These are phyloP conservation scores for Paraplagusia blochii DNA, from an alignment of 2,113 vertebrate genomes.

Conservation along the genomic window DNA sequence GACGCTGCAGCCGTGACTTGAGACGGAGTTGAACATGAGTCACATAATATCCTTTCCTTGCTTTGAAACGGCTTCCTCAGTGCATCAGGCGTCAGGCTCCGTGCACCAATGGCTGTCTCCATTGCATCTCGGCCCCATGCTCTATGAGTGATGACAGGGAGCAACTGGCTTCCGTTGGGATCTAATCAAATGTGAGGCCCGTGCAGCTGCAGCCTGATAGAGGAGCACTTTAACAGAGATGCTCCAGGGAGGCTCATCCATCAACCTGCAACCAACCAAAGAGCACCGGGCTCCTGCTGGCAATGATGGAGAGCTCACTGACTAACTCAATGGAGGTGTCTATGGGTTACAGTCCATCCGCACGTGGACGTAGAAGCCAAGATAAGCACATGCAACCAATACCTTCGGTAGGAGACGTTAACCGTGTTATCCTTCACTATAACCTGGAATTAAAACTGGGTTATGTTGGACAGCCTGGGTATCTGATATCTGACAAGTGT, in stretches of 20 bases:
- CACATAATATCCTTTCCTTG: conserved; percentile 59
- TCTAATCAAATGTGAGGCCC: conserved; percentile 76
- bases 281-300: conserved; percentile 57
- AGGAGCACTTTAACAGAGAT: conserved; percentile 73
- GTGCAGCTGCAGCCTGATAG: conserved; percentile 65
- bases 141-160: conserved; percentile 69
- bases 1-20: conserved; percentile 49
- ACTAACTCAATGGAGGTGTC: conserved; percentile 55
- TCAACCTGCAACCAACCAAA: conserved; percentile 71
- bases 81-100: conserved; percentile 40
- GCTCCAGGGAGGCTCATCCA: conserved; percentile 73
- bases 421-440: conserved; percentile 36
- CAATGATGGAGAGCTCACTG: conserved; percentile 68
- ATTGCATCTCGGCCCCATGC: conserved; percentile 49
- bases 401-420: conserved; percentile 40
- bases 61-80: conserved; percentile 58
- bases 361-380: conserved; percentile 20
- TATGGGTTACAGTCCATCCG: conserved; percentile 19
- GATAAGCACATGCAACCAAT: conserved; percentile 34
- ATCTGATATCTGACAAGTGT: conserved; percentile 48
- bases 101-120: conserved; percentile 49
- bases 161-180: conserved; percentile 71
- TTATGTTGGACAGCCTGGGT: conserved; percentile 39
- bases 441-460: conserved; percentile 45
- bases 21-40: conserved; percentile 52